These are phyloP conservation scores for Chelonoidis abingdonii DNA, from an alignment of 2,113 vertebrate species.

Conservation along the genomic window DNA sequence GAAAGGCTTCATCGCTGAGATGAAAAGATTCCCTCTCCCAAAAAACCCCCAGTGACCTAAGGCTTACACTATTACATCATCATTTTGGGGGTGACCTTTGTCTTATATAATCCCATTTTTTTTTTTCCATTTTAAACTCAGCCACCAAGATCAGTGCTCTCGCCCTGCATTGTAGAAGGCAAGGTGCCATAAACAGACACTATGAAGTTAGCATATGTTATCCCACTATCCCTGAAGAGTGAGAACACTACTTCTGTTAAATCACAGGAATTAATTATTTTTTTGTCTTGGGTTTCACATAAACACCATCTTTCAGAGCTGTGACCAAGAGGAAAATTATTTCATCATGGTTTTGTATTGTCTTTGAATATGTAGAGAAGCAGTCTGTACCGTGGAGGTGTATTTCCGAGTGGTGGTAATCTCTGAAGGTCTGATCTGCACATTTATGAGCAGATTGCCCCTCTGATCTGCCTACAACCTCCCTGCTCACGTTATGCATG, in stretches of 20 bases:
- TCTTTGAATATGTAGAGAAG: not conserved
- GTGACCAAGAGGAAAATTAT: not conserved
- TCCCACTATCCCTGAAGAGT: not conserved
- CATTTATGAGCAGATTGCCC: not conserved
- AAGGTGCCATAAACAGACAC: fast-evolving
- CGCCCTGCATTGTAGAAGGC: not conserved
- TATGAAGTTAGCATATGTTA: not conserved
- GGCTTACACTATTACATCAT: conserved; percentile 23
- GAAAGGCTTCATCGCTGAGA: not conserved
- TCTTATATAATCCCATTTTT: not conserved
- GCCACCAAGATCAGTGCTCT: not conserved
- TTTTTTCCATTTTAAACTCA: fast-evolving
- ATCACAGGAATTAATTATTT: not conserved
- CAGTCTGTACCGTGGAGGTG: not conserved
- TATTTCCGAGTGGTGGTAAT: not conserved
- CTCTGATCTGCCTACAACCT: not conserved
- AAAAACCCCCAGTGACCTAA: not conserved
- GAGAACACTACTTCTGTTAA: not conserved
- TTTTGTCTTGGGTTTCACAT: not conserved
- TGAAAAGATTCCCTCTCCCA: too few relatives aligned
- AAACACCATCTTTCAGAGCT: not conserved
- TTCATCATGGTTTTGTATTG: not conserved
- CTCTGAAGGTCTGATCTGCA: fast-evolving
- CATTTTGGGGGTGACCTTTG: not conserved
- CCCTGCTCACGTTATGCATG: not conserved